These are phyloP conservation scores for Diorhabda carinulata DNA, from an alignment of 1,140 invertebrate species.

Conservation along the genomic window DNA sequence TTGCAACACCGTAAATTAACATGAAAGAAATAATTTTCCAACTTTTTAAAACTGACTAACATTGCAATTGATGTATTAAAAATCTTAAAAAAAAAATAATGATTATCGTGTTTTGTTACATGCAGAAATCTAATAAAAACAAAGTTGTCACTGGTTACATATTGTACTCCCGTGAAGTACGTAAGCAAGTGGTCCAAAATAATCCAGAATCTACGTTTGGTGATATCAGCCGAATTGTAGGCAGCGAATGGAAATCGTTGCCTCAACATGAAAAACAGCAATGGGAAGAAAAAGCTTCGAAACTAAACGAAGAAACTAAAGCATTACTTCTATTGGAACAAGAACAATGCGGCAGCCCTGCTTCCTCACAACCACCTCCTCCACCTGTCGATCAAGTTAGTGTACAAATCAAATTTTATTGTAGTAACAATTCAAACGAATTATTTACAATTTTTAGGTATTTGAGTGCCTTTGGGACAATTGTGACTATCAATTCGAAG, in stretches of 20 bases:
- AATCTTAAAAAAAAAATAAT: too few species aligned
- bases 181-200: slow-evolving; percentile 77
- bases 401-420: not conserved
- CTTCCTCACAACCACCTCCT: slow-evolving; percentile 20
- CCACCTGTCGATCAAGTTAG: slow-evolving; percentile 31
- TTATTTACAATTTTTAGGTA: slow-evolving; percentile 50
- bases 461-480: slow-evolving; percentile 90
- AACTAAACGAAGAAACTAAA: slow-evolving; percentile 80
- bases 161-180: slow-evolving; percentile 94
- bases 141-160: slow-evolving; percentile 97
- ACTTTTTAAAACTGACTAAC: too few species aligned
- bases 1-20: too few species aligned
- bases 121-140: slow-evolving; percentile 69
- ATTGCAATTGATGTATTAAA: too few species aligned
- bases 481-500: slow-evolving; percentile 92
- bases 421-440: not conserved
- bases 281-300: slow-evolving; percentile 88
- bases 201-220: slow-evolving; percentile 95
- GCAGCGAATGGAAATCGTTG: slow-evolving; percentile 94
- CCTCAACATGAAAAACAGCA: slow-evolving; percentile 80
- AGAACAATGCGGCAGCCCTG: slow-evolving; percentile 47
- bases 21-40: too few species aligned
- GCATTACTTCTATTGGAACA: slow-evolving; percentile 52
- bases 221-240: slow-evolving; percentile 95
- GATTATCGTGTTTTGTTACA: too few species aligned